Conservation (phyloP, 1,140 invertebrate species). For the Proctacanthus coquilletti region DNA sequence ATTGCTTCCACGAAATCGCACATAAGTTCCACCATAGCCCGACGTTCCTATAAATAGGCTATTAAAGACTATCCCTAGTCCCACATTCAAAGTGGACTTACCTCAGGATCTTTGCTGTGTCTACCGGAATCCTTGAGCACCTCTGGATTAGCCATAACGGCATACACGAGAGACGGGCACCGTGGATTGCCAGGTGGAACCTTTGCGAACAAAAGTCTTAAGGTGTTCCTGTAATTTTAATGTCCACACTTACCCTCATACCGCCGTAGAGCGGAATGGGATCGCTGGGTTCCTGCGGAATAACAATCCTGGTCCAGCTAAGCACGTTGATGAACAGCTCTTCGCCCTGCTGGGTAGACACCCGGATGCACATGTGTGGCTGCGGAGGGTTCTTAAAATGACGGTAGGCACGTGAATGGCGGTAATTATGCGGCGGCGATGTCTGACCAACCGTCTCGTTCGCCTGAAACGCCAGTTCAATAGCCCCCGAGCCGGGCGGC, state of each 20-base stretch:
- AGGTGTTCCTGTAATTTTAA: background rate
- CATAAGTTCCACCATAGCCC: slow-evolving; percentile 44
- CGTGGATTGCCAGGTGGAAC: slow-evolving; percentile 40
- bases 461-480: too few species aligned
- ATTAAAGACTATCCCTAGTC: too few species aligned
- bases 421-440: slow-evolving; percentile 26
- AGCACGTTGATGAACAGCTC: slow-evolving; percentile 50
- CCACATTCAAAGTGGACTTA: slow-evolving; percentile 16
- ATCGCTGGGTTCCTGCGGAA: slow-evolving; percentile 42
- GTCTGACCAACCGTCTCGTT: too few species aligned
- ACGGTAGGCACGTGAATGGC: slow-evolving; percentile 37
- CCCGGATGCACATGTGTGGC: slow-evolving; percentile 57
- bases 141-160: slow-evolving; percentile 54
- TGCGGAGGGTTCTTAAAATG: slow-evolving; percentile 56
- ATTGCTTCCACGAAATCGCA: slow-evolving; percentile 54
- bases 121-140: slow-evolving; percentile 47
- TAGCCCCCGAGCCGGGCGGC: too few species aligned
- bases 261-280: slow-evolving; percentile 51
- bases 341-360: slow-evolving; percentile 39
- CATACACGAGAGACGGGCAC: slow-evolving; percentile 44
- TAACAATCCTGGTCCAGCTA: slow-evolving; percentile 52
- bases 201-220: slow-evolving; percentile 8
- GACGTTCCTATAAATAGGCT: slow-evolving; percentile 42
- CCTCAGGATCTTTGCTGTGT: slow-evolving; percentile 43
- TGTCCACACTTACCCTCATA: slow-evolving; percentile 39